Evolutionary conservation across 2,888 invertebrate genomes (phyloP).

Genomic region (Drosophila atroscutellata): DNA sequence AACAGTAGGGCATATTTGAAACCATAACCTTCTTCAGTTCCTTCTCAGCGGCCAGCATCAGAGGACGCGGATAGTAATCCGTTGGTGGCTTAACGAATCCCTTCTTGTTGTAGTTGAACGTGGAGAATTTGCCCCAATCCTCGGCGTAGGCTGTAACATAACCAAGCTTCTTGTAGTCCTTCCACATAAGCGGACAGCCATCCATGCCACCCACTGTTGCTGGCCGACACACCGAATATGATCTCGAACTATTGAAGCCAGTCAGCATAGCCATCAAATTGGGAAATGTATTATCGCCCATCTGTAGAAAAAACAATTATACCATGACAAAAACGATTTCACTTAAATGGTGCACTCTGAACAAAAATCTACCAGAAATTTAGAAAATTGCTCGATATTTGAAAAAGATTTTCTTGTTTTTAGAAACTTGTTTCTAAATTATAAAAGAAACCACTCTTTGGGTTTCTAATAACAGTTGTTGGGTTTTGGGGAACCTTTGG

Average conservation of each 20-base stretch:
- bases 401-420: background rate
- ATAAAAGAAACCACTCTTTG: too few relatives aligned
- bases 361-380: background rate
- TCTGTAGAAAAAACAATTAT: constrained; percentile 83
- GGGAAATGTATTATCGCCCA: constrained; percentile 95
- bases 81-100: constrained; percentile 91
- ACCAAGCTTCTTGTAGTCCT: constrained; percentile 88
- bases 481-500: background rate
- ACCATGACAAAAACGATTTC: background rate
- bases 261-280: constrained; percentile 93
- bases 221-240: constrained; percentile 86
- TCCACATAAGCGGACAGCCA: constrained; percentile 91
- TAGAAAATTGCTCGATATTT: background rate
- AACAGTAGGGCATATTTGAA: constrained; percentile 86
- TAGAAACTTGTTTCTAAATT: too few relatives aligned
- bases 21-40: constrained; percentile 85
- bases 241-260: constrained; percentile 87
- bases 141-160: constrained; percentile 93
- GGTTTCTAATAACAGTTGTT: background rate
- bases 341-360: background rate
- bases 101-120: constrained; percentile 88
- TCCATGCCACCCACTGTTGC: constrained; percentile 87
- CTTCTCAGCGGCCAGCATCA: constrained; percentile 89
- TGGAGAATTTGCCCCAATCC: constrained; percentile 89
- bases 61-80: constrained; percentile 92